Base-by-base conservation (phyloP, 2,888 invertebrate species). In the Limenitis camilla region DNA sequence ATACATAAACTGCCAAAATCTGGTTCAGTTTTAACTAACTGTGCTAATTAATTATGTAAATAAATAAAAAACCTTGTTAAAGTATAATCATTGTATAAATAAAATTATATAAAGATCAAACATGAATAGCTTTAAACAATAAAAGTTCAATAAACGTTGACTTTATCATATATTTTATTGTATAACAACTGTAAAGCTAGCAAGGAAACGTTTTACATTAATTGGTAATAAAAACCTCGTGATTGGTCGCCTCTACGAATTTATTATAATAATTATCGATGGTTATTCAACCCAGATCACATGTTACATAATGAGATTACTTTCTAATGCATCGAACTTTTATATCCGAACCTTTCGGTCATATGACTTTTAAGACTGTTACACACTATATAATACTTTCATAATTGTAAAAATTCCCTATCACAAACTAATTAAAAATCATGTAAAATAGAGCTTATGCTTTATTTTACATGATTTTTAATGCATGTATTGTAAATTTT, bases 281-380 rank as follows among this genome's bases (percentile, higher is more conserved):
- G 33, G 35, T 44, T 50, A 47, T 32, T 51, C 32, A 41, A 46
- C 39, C 10, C 41, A 43, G 51, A 31, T 47, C 40, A 29, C 7
- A 8, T 19, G 39, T 56, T 56, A 36, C 46, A 53, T 56, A 53
- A 56, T 53, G 9, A 52, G 28, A 49, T 49, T 53, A 53, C 55
- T 56, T 56, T 56, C 55, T 56, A 56, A 53, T 43, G 53, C 31
- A 19, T 52, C 31, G 27, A 49, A 49, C 45, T 52, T 33, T 47
- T 49, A 49, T 42, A 42, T 46, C 49, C 29, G 19, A 49, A 35
- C 36, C 44, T 47, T 43, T 38, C 30, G 52, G 46, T 47, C 53
- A 53, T 49, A 40, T 53, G 31, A 47, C 19, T 41, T 19, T 56
- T 49, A 56, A 43, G 55, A 46, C 7, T 7, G 8, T 43, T 49